Conservation (phyloP, 2,113 vertebrate genomes). For the Suricata suricatta region DNA sequence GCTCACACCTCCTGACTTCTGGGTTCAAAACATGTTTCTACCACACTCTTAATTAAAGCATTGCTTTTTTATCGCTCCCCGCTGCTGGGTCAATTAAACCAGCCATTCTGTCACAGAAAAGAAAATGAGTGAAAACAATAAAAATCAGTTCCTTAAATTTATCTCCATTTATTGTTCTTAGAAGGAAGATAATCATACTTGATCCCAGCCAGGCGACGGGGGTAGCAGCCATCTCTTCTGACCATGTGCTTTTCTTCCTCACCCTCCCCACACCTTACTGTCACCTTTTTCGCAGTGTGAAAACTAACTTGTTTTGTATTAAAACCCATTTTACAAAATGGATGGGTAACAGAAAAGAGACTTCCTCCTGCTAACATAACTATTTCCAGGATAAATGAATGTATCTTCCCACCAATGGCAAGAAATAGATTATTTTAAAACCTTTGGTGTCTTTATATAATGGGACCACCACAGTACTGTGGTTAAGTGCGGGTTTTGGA, state of each 20-base stretch:
- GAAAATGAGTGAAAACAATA: neutral
- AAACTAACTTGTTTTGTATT: slow-evolving; percentile 45
- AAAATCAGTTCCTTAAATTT: neutral
- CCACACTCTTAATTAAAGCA: neutral
- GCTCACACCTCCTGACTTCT: neutral
- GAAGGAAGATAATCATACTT: neutral
- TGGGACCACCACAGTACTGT: neutral
- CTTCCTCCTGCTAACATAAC: slow-evolving; percentile 56
- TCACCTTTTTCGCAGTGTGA: neutral
- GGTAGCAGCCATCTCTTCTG: neutral
- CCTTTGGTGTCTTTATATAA: slow-evolving; percentile 37
- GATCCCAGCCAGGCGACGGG: neutral
- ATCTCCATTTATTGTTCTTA: neutral
- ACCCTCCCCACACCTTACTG: neutral
- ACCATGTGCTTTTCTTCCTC: neutral
- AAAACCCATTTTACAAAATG: slow-evolving; percentile 58
- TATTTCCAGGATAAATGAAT: slow-evolving; percentile 44
- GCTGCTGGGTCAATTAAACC: neutral
- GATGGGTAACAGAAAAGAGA: slow-evolving; percentile 40
- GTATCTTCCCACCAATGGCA: slow-evolving; percentile 32
- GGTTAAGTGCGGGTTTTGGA: slow-evolving; percentile 33
- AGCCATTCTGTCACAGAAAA: neutral
- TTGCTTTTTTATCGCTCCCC: neutral
- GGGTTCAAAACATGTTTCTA: neutral
- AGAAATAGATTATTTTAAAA: slow-evolving; percentile 58